Percentiles rank a stretch among this genome's conserved stretches.
These are phyloP conservation scores for Nematolebias whitei DNA, from an alignment of 2,113 vertebrate genomes.

Conservation along the genomic window DNA sequence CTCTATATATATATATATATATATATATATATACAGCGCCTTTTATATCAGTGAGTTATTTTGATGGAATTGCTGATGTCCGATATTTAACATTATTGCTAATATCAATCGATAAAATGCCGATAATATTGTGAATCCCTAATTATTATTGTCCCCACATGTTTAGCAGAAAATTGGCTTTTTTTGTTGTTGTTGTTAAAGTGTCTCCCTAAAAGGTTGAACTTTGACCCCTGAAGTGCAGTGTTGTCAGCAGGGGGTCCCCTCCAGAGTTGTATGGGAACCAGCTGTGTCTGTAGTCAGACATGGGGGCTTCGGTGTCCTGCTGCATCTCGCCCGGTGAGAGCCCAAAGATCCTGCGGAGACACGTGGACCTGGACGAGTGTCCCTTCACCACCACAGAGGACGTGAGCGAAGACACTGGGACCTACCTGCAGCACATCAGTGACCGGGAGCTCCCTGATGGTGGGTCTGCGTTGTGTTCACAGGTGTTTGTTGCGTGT, in stretches of 20 bases:
- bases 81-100: too few relatives aligned
- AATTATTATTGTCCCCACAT: background rate
- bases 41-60: too few relatives aligned
- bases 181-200: too few relatives aligned
- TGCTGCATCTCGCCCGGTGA: slow-evolving; percentile 91
- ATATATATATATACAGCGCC: too few relatives aligned
- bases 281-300: slow-evolving; percentile 30
- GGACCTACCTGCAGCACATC: slow-evolving; percentile 94
- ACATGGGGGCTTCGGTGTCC: slow-evolving; percentile 89
- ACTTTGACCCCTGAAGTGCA: slow-evolving; percentile 5
- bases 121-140: too few relatives aligned
- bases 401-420: slow-evolving; percentile 87
- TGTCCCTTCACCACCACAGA: slow-evolving; percentile 81
- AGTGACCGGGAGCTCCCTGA: slow-evolving; percentile 92
- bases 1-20: too few relatives aligned
- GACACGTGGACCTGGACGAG: slow-evolving; percentile 77
- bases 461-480: too few relatives aligned
- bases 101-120: too few relatives aligned
- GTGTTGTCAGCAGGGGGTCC: slow-evolving; percentile 3
- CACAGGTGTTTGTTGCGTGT: too few relatives aligned
- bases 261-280: slow-evolving; percentile 46
- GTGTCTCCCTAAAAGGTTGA: background rate
- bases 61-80: too few relatives aligned
- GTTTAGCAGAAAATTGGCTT: too few relatives aligned
- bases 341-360: slow-evolving; percentile 84